A percentile compares a stretch with the other conserved stretches of the same genome.
These are phyloP conservation scores for Bufo gargarizans DNA, from an alignment of 2,113 vertebrate species.

Conservation along the genomic window DNA sequence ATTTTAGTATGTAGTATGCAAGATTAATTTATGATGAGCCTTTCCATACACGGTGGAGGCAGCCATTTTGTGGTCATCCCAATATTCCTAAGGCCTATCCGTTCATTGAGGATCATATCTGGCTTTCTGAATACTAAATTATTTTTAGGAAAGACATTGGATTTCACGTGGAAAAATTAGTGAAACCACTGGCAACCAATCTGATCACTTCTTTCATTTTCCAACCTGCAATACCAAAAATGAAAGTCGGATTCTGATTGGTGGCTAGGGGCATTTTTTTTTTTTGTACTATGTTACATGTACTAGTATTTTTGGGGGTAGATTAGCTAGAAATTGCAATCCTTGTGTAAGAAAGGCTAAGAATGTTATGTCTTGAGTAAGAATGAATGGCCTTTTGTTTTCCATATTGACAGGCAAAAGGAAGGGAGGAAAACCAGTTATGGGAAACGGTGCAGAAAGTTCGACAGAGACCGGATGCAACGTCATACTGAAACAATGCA, in stretches of 20 bases:
- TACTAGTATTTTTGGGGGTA: not conserved
- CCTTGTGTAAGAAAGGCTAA: not conserved
- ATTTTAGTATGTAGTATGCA: no score
- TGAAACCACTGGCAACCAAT: not conserved
- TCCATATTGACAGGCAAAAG: conserved; percentile 44
- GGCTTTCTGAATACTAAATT: no score
- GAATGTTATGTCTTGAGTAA: conserved; percentile 2
- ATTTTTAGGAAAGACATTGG: no score
- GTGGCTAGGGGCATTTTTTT: not conserved
- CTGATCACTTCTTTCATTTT: not conserved
- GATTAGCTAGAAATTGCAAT: not conserved
- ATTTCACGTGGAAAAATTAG: not conserved
- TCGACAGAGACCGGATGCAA: conserved; percentile 42
- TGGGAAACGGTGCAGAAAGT: conserved; percentile 46
- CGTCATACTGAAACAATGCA: conserved; percentile 48
- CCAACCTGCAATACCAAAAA: not conserved
- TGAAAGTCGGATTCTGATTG: not conserved
- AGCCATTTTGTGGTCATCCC: not conserved
- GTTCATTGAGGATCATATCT: not conserved
- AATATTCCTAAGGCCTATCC: no score
- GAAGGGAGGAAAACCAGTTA: conserved; percentile 2
- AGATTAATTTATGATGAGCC: no score
- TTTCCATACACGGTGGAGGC: not conserved
- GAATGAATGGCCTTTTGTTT: conserved; percentile 51
- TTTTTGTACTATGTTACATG: not conserved